A percentile compares a stretch with the other conserved stretches of the same genome.
Conservation (phyloP, 2,888 invertebrate species). For the Tetragonisca angustula region DNA sequence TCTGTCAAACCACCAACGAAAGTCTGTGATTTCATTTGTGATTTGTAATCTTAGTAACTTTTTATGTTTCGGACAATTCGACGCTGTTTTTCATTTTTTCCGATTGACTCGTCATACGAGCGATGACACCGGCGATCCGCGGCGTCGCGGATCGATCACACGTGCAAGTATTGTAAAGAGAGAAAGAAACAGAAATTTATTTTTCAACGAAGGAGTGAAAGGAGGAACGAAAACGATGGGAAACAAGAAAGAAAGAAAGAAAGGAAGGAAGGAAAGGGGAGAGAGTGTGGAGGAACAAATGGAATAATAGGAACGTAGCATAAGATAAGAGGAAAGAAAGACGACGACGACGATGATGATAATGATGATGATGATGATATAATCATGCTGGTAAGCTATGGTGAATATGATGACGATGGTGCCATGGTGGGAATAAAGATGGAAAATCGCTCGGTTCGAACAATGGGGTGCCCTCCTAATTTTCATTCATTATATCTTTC, state of each 20-base stretch:
- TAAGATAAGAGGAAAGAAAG: conserved; percentile 35
- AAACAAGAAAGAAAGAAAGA: conserved; percentile 34
- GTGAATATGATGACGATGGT: conserved; percentile 75
- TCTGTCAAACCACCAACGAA: conserved; percentile 83
- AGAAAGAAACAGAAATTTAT: conserved; percentile 75
- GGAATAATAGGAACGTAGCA: conserved; percentile 2
- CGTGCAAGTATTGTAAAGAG: conserved; percentile 75
- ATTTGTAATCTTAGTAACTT: conserved; percentile 83
- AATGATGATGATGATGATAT: conserved; percentile 71
- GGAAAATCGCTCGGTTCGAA: conserved; percentile 73
- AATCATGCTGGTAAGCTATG: conserved; percentile 66
- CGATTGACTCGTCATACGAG: conserved; percentile 65
- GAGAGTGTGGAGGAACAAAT: background rate
- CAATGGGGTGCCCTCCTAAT: conserved; percentile 79
- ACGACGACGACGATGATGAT: conserved; percentile 71
- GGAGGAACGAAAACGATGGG: conserved; percentile 56
- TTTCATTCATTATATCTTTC: conserved; percentile 70
- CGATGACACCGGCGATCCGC: conserved; percentile 69
- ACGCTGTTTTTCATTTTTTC: conserved; percentile 69
- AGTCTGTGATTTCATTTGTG: conserved; percentile 84
- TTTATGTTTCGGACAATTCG: conserved; percentile 77
- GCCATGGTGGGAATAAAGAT: conserved; percentile 76
- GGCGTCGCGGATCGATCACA: conserved; percentile 60
- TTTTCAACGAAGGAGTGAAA: conserved; percentile 73
- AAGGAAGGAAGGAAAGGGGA: conserved; percentile 46